Conservation (phyloP, 2,888 invertebrate genomes). For the Phragmatobia fuliginosa region DNA sequence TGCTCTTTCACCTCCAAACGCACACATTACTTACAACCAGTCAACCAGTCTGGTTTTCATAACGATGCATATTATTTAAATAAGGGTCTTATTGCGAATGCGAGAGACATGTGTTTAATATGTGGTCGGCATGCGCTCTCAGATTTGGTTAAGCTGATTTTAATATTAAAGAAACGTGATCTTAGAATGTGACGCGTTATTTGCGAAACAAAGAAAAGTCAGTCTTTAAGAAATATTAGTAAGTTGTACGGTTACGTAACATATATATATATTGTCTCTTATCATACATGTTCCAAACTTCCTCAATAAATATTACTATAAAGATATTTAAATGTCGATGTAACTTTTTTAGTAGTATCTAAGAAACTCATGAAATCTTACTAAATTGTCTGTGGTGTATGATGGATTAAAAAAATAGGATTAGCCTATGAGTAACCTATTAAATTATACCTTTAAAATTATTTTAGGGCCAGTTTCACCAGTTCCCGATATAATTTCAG, state of each 20-base stretch:
- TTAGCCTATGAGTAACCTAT: too few species aligned
- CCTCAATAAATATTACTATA: not conserved
- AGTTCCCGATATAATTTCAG: too few species aligned
- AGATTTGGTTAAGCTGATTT: not conserved
- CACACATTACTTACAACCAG: not conserved
- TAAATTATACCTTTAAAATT: too few species aligned
- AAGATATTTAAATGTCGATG: too few species aligned
- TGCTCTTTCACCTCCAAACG: not conserved
- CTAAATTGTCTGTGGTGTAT: not conserved
- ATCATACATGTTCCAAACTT: not conserved
- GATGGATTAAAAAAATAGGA: too few species aligned
- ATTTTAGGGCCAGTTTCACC: too few species aligned
- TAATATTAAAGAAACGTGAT: conserved; percentile 2
- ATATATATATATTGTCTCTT: not conserved
- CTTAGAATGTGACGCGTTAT: not conserved
- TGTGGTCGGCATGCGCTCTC: not conserved
- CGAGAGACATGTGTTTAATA: not conserved
- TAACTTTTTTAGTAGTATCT: too few species aligned
- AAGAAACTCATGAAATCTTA: too few species aligned
- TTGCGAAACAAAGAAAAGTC: not conserved
- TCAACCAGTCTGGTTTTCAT: not conserved
- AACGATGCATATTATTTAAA: not conserved
- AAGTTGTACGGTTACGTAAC: not conserved
- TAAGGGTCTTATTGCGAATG: not conserved
- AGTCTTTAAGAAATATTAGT: too few species aligned